Evolutionary conservation across 2,888 invertebrate genomes (phyloP).

Genomic region (Mamestra brassicae): DNA sequence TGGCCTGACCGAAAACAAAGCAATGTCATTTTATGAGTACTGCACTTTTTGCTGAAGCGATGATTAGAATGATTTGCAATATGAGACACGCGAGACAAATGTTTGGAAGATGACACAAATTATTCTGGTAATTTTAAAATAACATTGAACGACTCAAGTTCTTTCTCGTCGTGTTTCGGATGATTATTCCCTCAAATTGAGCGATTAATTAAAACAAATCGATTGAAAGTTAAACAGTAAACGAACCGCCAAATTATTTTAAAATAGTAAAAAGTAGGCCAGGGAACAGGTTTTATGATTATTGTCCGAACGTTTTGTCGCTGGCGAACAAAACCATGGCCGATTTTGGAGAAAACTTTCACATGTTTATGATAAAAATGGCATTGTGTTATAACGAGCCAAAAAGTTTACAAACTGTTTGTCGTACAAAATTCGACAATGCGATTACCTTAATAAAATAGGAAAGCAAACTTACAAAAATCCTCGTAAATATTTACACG

Average conservation of each 20-base stretch:
- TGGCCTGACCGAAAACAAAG: constrained; percentile 41
- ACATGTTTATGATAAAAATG: constrained; percentile 51
- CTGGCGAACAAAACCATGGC: constrained; percentile 51
- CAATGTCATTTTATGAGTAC: constrained; percentile 32
- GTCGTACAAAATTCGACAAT: neutral
- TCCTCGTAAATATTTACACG: neutral
- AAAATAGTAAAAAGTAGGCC: constrained; percentile 62
- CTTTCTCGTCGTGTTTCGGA: constrained; percentile 12
- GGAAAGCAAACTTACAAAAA: neutral
- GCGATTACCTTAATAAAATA: constrained; percentile 5
- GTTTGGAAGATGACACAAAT: neutral
- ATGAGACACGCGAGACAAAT: constrained; percentile 10
- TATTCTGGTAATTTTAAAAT: neutral
- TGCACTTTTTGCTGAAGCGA: constrained; percentile 35
- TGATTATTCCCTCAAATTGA: constrained; percentile 34
- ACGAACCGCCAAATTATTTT: constrained; percentile 41
- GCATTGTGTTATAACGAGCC: constrained; percentile 25
- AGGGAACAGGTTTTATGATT: constrained; percentile 56
- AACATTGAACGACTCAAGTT: constrained; percentile 21
- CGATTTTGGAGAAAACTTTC: constrained; percentile 63
- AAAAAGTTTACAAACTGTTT: neutral
- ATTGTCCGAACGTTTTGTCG: constrained; percentile 56
- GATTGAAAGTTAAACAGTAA: constrained; percentile 40
- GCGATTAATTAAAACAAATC: constrained; percentile 46
- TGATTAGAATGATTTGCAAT: constrained; percentile 13